Evolutionary conservation across 1,140 invertebrate species (phyloP).

Genomic region (Drosophila takahashii): DNA sequence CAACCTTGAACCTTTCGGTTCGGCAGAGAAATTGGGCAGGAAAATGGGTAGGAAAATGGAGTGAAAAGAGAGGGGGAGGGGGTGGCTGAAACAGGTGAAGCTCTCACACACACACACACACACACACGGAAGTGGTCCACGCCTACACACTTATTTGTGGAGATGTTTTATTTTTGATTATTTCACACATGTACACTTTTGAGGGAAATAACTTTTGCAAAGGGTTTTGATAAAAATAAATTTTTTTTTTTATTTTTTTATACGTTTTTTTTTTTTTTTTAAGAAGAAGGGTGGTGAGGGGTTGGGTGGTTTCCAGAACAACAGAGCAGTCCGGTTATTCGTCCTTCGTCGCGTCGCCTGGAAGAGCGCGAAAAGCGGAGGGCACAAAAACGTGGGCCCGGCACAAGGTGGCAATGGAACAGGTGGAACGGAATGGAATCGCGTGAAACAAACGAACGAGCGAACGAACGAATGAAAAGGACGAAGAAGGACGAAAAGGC

Average conservation of each 20-base stretch:
- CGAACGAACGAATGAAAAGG: slow-evolving; percentile 35
- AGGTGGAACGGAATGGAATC: neutral
- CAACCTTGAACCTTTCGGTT: slow-evolving; percentile 55
- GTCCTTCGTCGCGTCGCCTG: slow-evolving; percentile 5
- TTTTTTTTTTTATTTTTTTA: neutral
- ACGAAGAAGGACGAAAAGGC: slow-evolving; percentile 35
- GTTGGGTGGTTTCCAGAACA: slow-evolving; percentile 12
- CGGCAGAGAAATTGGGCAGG: slow-evolving; percentile 15
- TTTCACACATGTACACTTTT: neutral
- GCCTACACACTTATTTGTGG: slow-evolving; percentile 3
- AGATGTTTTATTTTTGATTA: slow-evolving; percentile 6
- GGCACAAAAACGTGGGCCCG: slow-evolving; percentile 40
- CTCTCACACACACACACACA: slow-evolving; percentile 4
- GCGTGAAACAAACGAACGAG: slow-evolving; percentile 22
- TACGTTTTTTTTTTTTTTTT: neutral
- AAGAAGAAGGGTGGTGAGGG: neutral
- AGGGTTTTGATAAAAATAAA: neutral
- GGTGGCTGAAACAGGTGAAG: slow-evolving; percentile 31
- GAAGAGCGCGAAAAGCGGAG: slow-evolving; percentile 34
- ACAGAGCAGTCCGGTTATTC: slow-evolving; percentile 20
- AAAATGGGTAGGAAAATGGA: neutral
- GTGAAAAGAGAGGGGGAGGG: neutral
- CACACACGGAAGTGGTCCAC: neutral
- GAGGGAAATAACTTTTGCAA: neutral
- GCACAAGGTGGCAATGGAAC: slow-evolving; percentile 22